Evolutionary conservation across 2,113 vertebrate species (phyloP).

Genomic region (Pithys albifrons): DNA sequence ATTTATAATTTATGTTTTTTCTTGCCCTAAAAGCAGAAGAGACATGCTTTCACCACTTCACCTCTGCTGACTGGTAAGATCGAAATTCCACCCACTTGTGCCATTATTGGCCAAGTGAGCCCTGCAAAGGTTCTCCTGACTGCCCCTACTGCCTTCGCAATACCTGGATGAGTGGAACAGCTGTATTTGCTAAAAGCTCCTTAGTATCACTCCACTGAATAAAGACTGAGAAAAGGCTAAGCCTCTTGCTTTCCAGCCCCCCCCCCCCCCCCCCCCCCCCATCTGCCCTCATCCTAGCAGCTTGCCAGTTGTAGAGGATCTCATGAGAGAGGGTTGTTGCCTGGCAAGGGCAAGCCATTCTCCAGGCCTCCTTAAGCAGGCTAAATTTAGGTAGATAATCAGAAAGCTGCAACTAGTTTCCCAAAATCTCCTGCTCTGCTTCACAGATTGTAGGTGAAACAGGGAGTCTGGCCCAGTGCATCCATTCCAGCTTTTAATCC

Average conservation of each 20-base stretch:
- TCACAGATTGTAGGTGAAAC: background rate
- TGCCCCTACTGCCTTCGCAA: background rate
- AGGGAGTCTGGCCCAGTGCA: background rate
- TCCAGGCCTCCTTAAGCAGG: background rate
- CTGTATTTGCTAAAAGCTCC: background rate
- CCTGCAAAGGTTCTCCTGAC: slow-evolving; percentile 9
- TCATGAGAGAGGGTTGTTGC: background rate
- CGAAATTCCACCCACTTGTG: background rate
- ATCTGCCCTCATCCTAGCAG: fast-evolving
- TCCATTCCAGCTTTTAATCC: background rate
- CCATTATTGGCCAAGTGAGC: background rate
- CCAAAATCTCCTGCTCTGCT: background rate
- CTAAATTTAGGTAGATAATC: background rate
- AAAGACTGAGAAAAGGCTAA: background rate
- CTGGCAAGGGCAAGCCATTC: background rate
- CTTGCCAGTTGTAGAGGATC: background rate
- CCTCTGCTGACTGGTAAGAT: background rate
- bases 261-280: too few species aligned
- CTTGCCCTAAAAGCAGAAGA: background rate
- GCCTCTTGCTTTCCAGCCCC: background rate
- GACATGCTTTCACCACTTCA: background rate
- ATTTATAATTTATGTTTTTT: background rate
- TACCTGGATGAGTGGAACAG: background rate
- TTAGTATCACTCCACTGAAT: background rate
- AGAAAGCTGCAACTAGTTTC: background rate